Conservation (phyloP, 1,140 invertebrate species). For the Hetaerina americana region DNA sequence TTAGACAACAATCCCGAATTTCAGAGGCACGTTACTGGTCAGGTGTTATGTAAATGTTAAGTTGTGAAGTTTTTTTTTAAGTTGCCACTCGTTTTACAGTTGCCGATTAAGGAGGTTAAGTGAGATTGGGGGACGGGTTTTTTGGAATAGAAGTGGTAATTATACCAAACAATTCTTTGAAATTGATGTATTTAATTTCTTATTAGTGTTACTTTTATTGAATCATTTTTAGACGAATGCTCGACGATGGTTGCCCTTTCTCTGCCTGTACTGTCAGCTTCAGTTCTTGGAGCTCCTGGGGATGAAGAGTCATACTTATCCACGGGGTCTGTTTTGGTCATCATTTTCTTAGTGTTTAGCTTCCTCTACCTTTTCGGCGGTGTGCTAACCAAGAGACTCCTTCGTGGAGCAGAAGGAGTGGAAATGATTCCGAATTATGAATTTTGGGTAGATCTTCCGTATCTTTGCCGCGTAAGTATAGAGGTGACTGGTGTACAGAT, state of each 20-base stretch:
- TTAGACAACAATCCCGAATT: no score
- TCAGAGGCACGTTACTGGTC: no score
- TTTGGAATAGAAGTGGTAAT: no score
- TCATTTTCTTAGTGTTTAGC: constrained; percentile 21
- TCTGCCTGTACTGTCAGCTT: background rate
- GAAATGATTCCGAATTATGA: constrained; percentile 33
- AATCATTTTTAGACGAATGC: background rate
- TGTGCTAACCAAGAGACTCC: constrained; percentile 22
- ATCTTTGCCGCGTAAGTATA: constrained; percentile 25
- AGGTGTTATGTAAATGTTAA: no score
- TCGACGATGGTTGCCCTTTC: background rate
- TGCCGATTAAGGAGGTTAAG: no score
- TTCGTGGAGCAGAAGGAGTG: constrained; percentile 29
- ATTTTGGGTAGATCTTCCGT: constrained; percentile 30
- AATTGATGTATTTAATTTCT: background rate
- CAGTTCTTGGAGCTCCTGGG: background rate
- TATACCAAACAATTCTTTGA: no score
- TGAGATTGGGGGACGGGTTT: no score
- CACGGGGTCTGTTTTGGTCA: constrained; percentile 23
- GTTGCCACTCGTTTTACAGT: no score
- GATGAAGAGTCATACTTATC: constrained; percentile 16
- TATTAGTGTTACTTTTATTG: background rate
- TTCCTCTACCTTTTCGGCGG: constrained; percentile 26
- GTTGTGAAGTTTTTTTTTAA: no score
- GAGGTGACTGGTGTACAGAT: background rate